These are phyloP conservation scores for Margarornis squamiger DNA, from an alignment of 2,797 vertebrate genomes.

Conservation along the genomic window DNA sequence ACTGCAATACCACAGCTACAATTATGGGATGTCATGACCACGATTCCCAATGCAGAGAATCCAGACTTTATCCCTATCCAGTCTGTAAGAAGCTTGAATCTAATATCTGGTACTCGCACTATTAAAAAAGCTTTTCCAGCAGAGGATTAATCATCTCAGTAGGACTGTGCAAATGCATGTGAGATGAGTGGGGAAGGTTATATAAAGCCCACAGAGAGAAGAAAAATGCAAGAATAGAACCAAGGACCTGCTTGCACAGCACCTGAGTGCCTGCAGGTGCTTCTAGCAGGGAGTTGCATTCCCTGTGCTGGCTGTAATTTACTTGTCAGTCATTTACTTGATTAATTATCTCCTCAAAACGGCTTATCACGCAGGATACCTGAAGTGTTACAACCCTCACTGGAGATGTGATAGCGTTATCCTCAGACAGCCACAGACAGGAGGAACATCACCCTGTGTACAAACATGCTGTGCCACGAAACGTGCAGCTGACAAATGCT, in stretches of 20 bases:
- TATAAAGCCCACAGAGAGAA: background rate
- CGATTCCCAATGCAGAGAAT: background rate
- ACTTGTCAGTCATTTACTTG: conserved; percentile 29
- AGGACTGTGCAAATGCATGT: background rate
- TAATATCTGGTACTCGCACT: background rate
- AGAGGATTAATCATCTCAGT: conserved; percentile 2
- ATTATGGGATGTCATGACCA: background rate
- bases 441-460: background rate
- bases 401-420: background rate
- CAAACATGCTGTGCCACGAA: background rate
- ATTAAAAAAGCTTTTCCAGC: background rate
- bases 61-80: background rate
- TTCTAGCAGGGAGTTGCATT: background rate
- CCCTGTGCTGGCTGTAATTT: background rate
- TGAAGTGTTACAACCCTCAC: background rate
- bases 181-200: conserved; percentile 2
- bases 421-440: background rate
- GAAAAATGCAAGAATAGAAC: background rate
- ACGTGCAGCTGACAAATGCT: background rate
- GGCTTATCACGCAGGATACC: conserved; percentile 2
- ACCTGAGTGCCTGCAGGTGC: conserved; percentile 30
- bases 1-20: background rate
- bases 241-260: background rate
- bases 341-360: conserved; percentile 28
- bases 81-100: background rate